These are phyloP conservation scores for Aleiodes testaceus DNA, from an alignment of 2,888 invertebrate genomes.

Conservation along the genomic window DNA sequence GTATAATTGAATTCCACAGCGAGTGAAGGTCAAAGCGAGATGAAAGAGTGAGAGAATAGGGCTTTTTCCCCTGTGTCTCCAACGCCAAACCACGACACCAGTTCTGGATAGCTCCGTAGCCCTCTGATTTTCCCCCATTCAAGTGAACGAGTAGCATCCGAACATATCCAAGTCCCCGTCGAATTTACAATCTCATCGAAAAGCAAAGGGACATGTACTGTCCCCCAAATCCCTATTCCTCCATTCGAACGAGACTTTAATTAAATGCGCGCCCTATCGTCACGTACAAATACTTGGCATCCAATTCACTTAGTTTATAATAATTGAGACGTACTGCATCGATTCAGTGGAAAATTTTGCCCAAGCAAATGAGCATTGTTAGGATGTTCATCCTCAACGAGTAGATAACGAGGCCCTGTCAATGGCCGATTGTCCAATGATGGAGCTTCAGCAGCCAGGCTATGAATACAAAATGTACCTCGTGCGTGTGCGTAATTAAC, in stretches of 20 bases:
- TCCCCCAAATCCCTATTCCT: background rate
- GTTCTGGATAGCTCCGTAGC: slow-evolving; percentile 56
- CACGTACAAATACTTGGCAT: slow-evolving; percentile 27
- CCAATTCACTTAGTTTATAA: slow-evolving; percentile 4
- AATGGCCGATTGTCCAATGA: slow-evolving; percentile 5
- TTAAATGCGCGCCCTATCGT: slow-evolving; percentile 17
- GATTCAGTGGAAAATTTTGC: background rate
- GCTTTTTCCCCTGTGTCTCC: slow-evolving; percentile 28
- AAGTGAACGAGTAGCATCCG: slow-evolving; percentile 47
- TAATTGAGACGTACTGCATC: slow-evolving; percentile 3
- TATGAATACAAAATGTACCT: slow-evolving; percentile 25
- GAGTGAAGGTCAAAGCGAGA: slow-evolving; percentile 39
- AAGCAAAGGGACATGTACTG: slow-evolving; percentile 3
- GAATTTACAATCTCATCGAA: background rate
- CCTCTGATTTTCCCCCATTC: slow-evolving; percentile 64
- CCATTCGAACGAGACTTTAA: slow-evolving; percentile 5
- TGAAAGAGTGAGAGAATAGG: slow-evolving; percentile 11
- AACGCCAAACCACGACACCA: slow-evolving; percentile 52
- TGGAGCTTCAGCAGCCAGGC: background rate
- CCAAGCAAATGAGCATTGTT: slow-evolving; percentile 5
- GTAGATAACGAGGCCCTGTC: background rate
- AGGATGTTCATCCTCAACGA: background rate
- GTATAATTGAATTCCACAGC: slow-evolving; percentile 70
- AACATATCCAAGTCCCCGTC: background rate
- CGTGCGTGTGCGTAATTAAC: slow-evolving; percentile 30